These are phyloP conservation scores for Prinia subflava DNA, from an alignment of 2,113 vertebrate species.

Conservation along the genomic window DNA sequence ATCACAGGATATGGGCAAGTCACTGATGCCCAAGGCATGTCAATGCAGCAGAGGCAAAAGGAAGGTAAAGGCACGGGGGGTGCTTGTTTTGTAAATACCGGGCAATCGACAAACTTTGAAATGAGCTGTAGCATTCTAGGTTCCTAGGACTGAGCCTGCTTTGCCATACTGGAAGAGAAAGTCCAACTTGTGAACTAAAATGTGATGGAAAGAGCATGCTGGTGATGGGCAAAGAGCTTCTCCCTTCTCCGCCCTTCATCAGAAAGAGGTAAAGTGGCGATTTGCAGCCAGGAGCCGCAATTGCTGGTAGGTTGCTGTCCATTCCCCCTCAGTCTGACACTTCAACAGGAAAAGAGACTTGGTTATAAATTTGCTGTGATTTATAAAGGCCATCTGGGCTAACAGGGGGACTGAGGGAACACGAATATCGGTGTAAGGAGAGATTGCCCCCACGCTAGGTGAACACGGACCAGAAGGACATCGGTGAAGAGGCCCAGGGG, in stretches of 20 bases:
- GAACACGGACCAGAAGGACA: neutral
- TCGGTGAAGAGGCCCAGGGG: neutral
- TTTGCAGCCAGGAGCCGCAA: neutral
- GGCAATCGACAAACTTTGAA: neutral
- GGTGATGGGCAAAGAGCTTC: neutral
- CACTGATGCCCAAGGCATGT: neutral
- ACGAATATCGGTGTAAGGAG: neutral
- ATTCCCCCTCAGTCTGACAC: neutral
- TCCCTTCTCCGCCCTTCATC: accelerated
- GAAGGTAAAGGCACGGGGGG: neutral
- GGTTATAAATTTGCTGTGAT: neutral
- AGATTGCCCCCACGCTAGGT: accelerated
- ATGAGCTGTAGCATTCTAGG: neutral
- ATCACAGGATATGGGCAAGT: neutral
- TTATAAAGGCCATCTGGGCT: neutral
- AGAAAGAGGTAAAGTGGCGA: neutral
- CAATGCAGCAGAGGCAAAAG: neutral
- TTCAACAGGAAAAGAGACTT: neutral
- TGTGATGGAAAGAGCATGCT: neutral
- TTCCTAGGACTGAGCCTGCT: neutral
- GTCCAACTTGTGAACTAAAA: neutral
- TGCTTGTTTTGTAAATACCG: neutral
- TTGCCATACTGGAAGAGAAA: neutral
- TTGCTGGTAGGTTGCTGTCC: neutral
- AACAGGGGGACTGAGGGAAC: neutral